Percentiles rank a stretch among this genome's conserved stretches.
Evolutionary conservation across 2,888 invertebrate genomes (phyloP).

Genomic region (Galerucella calmariensis): DNA sequence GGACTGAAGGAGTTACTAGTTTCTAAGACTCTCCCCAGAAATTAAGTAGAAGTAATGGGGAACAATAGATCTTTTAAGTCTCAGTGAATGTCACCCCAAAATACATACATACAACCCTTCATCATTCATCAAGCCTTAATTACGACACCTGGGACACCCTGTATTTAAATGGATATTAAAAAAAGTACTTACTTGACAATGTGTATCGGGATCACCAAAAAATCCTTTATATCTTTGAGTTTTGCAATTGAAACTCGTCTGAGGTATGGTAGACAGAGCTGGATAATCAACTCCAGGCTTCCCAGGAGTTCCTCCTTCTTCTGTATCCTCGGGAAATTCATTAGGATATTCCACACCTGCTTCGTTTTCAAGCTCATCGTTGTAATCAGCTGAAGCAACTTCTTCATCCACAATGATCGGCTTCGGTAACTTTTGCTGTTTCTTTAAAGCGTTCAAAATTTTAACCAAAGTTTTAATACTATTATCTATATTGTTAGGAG

Average conservation of each 20-base stretch:
- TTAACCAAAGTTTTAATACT: slow-evolving; percentile 82
- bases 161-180: background rate
- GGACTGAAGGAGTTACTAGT: too few relatives aligned
- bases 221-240: slow-evolving; percentile 90
- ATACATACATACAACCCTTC: too few relatives aligned
- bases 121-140: too few relatives aligned
- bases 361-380: slow-evolving; percentile 56
- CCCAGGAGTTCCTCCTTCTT: slow-evolving; percentile 73
- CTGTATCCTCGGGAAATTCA: slow-evolving; percentile 63
- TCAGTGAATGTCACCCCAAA: too few relatives aligned
- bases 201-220: slow-evolving; percentile 88
- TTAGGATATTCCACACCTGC: slow-evolving; percentile 51
- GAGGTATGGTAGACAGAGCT: slow-evolving; percentile 78
- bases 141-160: too few relatives aligned
- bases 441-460: slow-evolving; percentile 77
- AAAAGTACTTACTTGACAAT: slow-evolving; percentile 75
- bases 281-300: slow-evolving; percentile 85
- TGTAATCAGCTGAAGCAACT: slow-evolving; percentile 24
- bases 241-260: slow-evolving; percentile 83
- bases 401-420: slow-evolving; percentile 61
- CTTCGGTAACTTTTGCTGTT: slow-evolving; percentile 62
- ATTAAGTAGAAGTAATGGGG: too few relatives aligned
- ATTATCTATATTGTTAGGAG: slow-evolving; percentile 81
- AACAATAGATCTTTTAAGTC: too few relatives aligned
- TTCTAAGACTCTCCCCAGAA: too few relatives aligned